Conservation (phyloP, 2,888 invertebrate species). For the Aporophyla nigra region DNA sequence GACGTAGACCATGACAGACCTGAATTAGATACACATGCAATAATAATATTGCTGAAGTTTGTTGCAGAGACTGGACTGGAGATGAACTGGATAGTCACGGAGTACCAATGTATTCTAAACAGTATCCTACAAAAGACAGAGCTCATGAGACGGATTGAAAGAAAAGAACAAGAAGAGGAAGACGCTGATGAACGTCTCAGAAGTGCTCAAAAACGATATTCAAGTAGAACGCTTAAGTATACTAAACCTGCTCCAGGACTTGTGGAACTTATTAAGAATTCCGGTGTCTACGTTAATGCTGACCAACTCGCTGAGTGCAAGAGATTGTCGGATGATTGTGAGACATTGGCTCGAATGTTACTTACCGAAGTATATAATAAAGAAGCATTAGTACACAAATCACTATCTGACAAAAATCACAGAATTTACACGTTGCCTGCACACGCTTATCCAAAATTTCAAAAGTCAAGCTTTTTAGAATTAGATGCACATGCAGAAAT, state of each 20-base stretch:
- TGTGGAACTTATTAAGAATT: conserved; percentile 18
- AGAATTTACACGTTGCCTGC: too few species aligned
- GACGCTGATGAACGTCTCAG: too few species aligned
- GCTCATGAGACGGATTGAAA: conserved; percentile 11
- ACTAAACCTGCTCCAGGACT: neutral
- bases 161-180: neutral
- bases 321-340: neutral
- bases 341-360: conserved; percentile 9
- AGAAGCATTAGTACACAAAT: conserved; percentile 7
- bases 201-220: neutral
- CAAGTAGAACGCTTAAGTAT: conserved; percentile 28
- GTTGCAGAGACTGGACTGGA: neutral
- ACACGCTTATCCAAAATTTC: too few species aligned
- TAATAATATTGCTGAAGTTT: neutral
- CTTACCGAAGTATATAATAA: conserved; percentile 4
- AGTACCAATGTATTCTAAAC: conserved; percentile 5
- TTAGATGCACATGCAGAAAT: conserved; percentile 6
- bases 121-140: neutral
- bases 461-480: too few species aligned
- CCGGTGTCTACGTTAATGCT: conserved; percentile 6
- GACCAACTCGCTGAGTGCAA: neutral
- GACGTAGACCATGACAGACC: neutral
- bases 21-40: conserved; percentile 8
- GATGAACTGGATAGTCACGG: neutral
- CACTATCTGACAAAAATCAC: neutral